These are phyloP conservation scores for Phenganax stokvisi DNA, from an alignment of 92 coral and sea anemone species.

Conservation along the genomic window DNA sequence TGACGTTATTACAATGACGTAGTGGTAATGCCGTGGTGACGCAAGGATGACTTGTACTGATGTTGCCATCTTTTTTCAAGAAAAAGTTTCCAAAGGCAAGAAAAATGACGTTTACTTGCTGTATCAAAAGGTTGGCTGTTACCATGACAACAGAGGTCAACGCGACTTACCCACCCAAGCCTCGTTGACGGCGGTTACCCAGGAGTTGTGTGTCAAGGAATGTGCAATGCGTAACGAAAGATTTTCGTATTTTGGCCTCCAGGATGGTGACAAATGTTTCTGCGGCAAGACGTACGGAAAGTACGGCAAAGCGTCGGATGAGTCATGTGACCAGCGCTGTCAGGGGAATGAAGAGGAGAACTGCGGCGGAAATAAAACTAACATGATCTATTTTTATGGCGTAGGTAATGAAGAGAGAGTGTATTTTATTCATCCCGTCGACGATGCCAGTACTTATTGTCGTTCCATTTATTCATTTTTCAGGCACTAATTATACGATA, in stretches of 20 bases:
- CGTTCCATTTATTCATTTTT: not conserved
- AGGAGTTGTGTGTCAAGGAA: conserved; percentile 89
- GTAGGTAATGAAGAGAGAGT: conserved; percentile 55
- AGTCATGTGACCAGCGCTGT: conserved; percentile 68
- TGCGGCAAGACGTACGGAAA: conserved; percentile 90
- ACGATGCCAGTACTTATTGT: not conserved
- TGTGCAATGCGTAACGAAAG: conserved; percentile 91
- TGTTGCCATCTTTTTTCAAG: conserved; percentile 12
- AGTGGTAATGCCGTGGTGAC: not conserved
- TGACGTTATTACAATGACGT: too few species aligned
- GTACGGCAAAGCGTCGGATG: conserved; percentile 76
- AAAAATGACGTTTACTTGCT: conserved; percentile 84
- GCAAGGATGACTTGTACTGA: not conserved
- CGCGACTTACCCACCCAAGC: conserved; percentile 69
- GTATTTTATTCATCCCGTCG: not conserved
- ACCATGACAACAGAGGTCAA: conserved; percentile 55
- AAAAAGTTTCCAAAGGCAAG: conserved; percentile 72
- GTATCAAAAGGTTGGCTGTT: conserved; percentile 98
- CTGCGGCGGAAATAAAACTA: conserved; percentile 79
- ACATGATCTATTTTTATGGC: conserved; percentile 94
- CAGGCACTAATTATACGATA: conserved; percentile 93
- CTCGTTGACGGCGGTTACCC: conserved; percentile 67
- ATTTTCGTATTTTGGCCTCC: conserved; percentile 88
- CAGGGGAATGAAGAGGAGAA: conserved; percentile 87
- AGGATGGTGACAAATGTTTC: conserved; percentile 80